Base-by-base conservation (phyloP, 1,140 invertebrate species). In the Cydia splendana region DNA sequence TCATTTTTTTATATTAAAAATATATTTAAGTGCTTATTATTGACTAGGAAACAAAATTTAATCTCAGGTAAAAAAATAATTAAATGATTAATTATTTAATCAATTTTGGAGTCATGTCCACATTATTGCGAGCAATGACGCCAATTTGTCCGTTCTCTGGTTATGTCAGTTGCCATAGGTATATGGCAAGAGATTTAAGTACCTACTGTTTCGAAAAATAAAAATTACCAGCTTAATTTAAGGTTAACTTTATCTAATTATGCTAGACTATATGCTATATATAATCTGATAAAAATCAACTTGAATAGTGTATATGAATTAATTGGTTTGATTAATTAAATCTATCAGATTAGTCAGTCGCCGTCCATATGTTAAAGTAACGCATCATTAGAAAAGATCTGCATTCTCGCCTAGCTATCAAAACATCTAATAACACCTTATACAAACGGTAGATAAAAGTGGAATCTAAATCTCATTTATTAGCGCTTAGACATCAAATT, bases 401-500 rank as follows among this genome's bases (percentile, higher is more conserved):
- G 57, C 24, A 62, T 62, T 62, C 57, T 24, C 57, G 24, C 20
- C 57, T 62, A 20, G 6, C 6, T 53, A 53, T 53, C 57, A 24
- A 62, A 62, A 71, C 28, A 71, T 71, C 67, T 38, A 71, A 34
- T 71, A 38, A 71, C 67, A 71, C n/a, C 65, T 34, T 15, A 69
- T 38, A 38, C n/a, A 71, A 38, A 10, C n/a, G 34, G 30, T 38
- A 67, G 28, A 34, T 34, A 67, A 38, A 71, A 34, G n/a, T 24
- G 15, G 28, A n/a, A 57, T n/a, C 20, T 69, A 38, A 69, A 28
- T 69, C 65, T 45, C 67, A 10, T 71, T 71, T 71, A 71, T 18
- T 71, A 71, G 34, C 67, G 34, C 34, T 71, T 71, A 20, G 2
- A 71, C 18, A 62, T 62, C 20, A 62, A 3, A 57, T 10, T 24